These are phyloP conservation scores for Andrena haemorrhoa DNA, from an alignment of 2,888 invertebrate genomes.

Conservation along the genomic window DNA sequence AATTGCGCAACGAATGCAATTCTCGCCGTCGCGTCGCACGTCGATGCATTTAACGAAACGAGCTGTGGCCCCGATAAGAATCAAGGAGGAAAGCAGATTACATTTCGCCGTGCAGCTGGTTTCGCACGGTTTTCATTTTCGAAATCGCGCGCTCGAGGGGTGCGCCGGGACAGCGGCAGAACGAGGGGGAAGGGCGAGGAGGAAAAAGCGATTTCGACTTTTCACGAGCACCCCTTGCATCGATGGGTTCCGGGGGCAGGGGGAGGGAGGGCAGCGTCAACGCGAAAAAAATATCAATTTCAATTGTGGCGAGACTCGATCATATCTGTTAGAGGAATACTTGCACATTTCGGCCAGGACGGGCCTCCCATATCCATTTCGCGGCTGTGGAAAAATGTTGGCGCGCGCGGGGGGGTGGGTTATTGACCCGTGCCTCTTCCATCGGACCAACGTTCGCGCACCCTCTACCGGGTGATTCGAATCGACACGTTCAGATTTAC, in stretches of 20 bases:
- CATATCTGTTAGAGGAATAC: conserved; percentile 75
- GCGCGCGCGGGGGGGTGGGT: conserved; percentile 57
- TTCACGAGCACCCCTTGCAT: conserved; percentile 32
- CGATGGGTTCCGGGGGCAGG: conserved; percentile 36
- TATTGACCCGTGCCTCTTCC: conserved; percentile 76
- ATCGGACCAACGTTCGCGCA: conserved; percentile 68
- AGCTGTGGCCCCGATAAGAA: conserved; percentile 32
- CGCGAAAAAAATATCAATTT: conserved; percentile 77
- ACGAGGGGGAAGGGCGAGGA: neutral
- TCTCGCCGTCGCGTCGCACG: conserved; percentile 1
- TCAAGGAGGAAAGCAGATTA: conserved; percentile 28
- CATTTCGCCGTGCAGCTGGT: neutral
- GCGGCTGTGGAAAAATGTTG: conserved; percentile 76
- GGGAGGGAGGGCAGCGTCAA: conserved; percentile 21
- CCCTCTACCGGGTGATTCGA: conserved; percentile 78
- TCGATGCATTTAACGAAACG: conserved; percentile 1
- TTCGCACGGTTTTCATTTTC: conserved; percentile 35
- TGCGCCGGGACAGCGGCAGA: neutral
- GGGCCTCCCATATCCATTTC: conserved; percentile 71
- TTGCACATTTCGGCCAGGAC: conserved; percentile 72
- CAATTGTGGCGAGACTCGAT: conserved; percentile 79
- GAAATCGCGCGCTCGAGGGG: conserved; percentile 6
- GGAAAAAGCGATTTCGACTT: conserved; percentile 55
- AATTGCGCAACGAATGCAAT: neutral
- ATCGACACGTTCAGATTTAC: conserved; percentile 77